Evolutionary conservation across 2,797 vertebrate species (phyloP), one percentile per base, ranked within the genome.

Genomic region (Sebastes cheni): DNA sequence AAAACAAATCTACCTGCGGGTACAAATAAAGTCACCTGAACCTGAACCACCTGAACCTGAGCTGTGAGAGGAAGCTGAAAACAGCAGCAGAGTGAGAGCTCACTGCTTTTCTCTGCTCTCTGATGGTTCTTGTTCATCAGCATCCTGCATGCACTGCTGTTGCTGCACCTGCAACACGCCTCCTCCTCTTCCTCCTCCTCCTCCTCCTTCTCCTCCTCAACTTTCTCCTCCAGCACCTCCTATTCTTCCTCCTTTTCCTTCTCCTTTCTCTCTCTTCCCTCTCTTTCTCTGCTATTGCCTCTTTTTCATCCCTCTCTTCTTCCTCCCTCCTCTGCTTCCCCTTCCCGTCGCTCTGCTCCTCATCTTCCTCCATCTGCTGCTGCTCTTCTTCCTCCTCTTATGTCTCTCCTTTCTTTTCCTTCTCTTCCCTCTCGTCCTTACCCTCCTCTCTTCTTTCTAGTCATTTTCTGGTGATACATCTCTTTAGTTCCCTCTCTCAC

Each of bases 151-250:
- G 67, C 77, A 71, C 72, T 77, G 56, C 30, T 80, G 80, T 9
- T 71, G 22, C 81, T 84, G 81, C 86, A 77, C 79, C 75, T 89
- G 82, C 88, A 75, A 66, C 77, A 34, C 12, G 16, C 42, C 46
- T 27, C 18, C 39, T 34, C 71, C 32, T 23, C 66, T 46, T 71
- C 50, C 32, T 23, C 10, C 4, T 29, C 3, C 20, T 23, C 30
- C 30, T 29, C 27, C 30, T 32, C 8, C 10, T 34, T 2, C 4
- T 29, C 3, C 10, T n/a, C 42, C 10, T n/a, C 52, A 10, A 20
- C 27, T 30, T 30, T 27, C 13, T 4, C n/a, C 29, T 34, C 36
- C 25, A 8, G 0, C 7, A 18, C 27, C 32, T 62, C 32, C 32
- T 27, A 6, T 22, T 25, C 72, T 23, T n/a, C 61, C 14, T 25